Conservation (phyloP, 2,113 vertebrate genomes). For the Synodontis membranacea region DNA sequence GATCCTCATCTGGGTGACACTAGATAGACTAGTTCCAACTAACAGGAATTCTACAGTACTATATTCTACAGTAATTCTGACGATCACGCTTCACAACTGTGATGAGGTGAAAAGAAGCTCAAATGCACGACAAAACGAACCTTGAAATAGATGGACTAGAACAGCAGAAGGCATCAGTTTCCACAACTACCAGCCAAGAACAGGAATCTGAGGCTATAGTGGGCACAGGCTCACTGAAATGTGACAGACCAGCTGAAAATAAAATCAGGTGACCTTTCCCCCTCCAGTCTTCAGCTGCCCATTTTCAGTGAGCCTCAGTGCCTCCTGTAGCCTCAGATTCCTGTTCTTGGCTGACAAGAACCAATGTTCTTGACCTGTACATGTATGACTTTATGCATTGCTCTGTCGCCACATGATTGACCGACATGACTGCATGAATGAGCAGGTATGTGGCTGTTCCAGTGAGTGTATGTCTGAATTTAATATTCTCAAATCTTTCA, state of each 20-base stretch:
- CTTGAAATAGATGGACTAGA: not conserved
- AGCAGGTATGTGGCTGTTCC: not conserved
- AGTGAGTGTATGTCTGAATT: not conserved
- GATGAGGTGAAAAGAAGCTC: not conserved
- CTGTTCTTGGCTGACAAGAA: not conserved
- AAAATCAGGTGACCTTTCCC: not conserved
- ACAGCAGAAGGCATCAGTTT: not conserved
- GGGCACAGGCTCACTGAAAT: not conserved
- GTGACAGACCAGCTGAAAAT: not conserved
- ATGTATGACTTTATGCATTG: not conserved
- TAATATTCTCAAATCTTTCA: too few relatives aligned
- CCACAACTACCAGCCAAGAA: not conserved
- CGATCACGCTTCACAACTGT: not conserved
- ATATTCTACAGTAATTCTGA: not conserved
- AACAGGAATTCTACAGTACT: not conserved
- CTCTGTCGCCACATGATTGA: not conserved
- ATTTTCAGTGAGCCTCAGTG: not conserved
- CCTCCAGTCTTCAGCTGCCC: not conserved
- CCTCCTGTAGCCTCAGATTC: not conserved
- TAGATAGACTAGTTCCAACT: not conserved
- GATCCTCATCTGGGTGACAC: too few relatives aligned
- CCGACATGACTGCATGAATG: not conserved
- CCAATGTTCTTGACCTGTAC: not conserved
- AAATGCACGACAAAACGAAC: not conserved
- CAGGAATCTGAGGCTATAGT: not conserved